A percentile compares a stretch with the other conserved stretches of the same genome.
Evolutionary conservation across 2,888 invertebrate species (phyloP).

Genomic region (Germaria angustata): DNA sequence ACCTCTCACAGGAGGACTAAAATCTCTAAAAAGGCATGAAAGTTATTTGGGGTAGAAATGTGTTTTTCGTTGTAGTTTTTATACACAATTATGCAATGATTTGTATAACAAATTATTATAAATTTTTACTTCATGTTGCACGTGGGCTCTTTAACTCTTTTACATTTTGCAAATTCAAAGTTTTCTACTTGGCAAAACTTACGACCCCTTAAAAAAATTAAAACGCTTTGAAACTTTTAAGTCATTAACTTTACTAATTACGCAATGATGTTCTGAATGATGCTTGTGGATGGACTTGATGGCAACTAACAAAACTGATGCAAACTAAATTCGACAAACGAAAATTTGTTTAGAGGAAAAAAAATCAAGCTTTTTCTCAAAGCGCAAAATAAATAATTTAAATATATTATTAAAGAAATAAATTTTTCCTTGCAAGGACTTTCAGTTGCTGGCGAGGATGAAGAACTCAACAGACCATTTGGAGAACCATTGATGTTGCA

Average conservation of each 20-base stretch:
- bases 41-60: no score
- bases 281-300: slow-evolving; percentile 21
- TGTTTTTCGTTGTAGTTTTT: no score
- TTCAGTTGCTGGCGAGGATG: slow-evolving; percentile 70
- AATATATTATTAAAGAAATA: neutral
- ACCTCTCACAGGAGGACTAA: no score
- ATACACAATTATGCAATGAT: no score
- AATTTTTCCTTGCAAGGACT: slow-evolving; percentile 25
- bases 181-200: neutral
- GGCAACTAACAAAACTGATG: slow-evolving; percentile 1
- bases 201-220: no score
- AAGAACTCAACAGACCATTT: slow-evolving; percentile 82
- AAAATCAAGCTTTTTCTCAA: neutral
- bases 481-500: slow-evolving; percentile 89
- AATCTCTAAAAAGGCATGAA: no score
- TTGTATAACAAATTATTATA: no score
- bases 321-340: slow-evolving; percentile 41
- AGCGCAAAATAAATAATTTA: neutral
- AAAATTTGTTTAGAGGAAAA: slow-evolving; percentile 11
- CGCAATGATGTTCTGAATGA: slow-evolving; percentile 38
- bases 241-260: slow-evolving; percentile 28
- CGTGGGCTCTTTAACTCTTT: no score
- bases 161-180: no score
- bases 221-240: neutral
- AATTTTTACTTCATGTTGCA: no score